These are phyloP conservation scores for Acleris sparsana DNA, from an alignment of 2,888 invertebrate genomes.

Conservation along the genomic window DNA sequence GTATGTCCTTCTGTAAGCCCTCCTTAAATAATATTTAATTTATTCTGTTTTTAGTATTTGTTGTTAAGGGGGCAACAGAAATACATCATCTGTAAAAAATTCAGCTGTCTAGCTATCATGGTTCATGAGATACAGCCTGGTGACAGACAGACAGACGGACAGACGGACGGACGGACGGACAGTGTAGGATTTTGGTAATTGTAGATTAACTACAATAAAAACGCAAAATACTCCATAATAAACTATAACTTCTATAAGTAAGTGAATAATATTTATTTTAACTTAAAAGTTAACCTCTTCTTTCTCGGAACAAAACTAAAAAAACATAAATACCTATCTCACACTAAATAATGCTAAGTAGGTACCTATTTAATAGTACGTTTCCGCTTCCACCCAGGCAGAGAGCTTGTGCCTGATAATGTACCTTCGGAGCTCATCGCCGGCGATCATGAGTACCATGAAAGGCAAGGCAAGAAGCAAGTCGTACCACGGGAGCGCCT, in stretches of 20 bases:
- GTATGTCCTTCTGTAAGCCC: too few relatives aligned
- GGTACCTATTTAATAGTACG: slow-evolving; percentile 88
- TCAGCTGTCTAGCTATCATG: too few relatives aligned
- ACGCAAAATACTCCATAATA: neutral
- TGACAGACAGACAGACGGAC: too few relatives aligned
- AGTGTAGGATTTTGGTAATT: too few relatives aligned
- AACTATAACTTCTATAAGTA: neutral
- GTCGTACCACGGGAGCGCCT: slow-evolving; percentile 86
- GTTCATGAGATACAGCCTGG: too few relatives aligned
- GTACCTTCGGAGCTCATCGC: slow-evolving; percentile 89
- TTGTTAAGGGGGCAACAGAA: too few relatives aligned
- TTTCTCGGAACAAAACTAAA: slow-evolving; percentile 41
- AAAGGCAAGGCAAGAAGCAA: slow-evolving; percentile 90
- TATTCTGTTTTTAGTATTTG: too few relatives aligned
- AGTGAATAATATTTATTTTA: slow-evolving; percentile 5
- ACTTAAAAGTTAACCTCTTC: slow-evolving; percentile 17
- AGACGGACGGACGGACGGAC: too few relatives aligned
- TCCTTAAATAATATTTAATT: too few relatives aligned
- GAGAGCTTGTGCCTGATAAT: slow-evolving; percentile 87
- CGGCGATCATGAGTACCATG: slow-evolving; percentile 87
- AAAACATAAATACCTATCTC: slow-evolving; percentile 25
- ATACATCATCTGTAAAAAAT: too few relatives aligned
- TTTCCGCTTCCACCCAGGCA: slow-evolving; percentile 89
- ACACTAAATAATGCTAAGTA: neutral
- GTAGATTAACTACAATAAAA: neutral